Percentiles rank a stretch among this genome's conserved stretches.
phyloP scores from a whole-genome alignment of 2,113 vertebrate species.

The Morone chrysops region DNA sequence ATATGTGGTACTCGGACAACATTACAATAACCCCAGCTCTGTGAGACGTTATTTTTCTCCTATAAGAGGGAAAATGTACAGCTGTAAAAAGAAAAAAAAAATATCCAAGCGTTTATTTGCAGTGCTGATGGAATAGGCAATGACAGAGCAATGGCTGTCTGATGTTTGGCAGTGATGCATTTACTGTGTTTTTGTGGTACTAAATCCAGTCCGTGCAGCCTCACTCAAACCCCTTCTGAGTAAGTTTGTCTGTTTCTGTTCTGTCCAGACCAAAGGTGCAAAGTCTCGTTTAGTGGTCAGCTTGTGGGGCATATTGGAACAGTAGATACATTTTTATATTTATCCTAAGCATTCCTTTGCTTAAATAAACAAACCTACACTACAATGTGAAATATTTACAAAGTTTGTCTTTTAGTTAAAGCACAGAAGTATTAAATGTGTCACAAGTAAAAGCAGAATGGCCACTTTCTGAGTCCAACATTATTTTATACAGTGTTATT shows the following conservation, averaged over 20 bases:
- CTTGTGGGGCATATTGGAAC: neutral
- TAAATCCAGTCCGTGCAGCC: constrained; percentile 38
- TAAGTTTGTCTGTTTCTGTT: constrained; percentile 37
- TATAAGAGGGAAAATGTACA: constrained; percentile 14
- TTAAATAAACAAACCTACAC: neutral
- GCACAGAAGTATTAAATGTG: too few relatives aligned
- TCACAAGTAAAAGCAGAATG: too few relatives aligned
- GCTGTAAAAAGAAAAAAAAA: constrained; percentile 10
- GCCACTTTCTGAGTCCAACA: too few relatives aligned
- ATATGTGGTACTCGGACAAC: neutral
- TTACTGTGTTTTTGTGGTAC: constrained; percentile 11
- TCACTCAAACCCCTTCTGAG: constrained; percentile 35
- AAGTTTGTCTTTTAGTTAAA: too few relatives aligned
- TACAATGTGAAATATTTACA: too few relatives aligned
- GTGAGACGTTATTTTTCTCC: neutral
- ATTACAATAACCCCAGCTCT: constrained; percentile 1
- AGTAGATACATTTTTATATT: neutral
- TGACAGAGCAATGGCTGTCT: constrained; percentile 39
- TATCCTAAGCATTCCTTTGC: neutral
- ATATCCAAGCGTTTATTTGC: constrained; percentile 50
- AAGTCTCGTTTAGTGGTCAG: neutral
- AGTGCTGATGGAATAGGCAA: constrained; percentile 38
- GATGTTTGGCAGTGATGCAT: constrained; percentile 45
- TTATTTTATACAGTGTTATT: too few relatives aligned
- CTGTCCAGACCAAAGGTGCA: constrained; percentile 1